Base-by-base conservation (phyloP, 1,140 invertebrate species). In the Papilio glaucus region DNA sequence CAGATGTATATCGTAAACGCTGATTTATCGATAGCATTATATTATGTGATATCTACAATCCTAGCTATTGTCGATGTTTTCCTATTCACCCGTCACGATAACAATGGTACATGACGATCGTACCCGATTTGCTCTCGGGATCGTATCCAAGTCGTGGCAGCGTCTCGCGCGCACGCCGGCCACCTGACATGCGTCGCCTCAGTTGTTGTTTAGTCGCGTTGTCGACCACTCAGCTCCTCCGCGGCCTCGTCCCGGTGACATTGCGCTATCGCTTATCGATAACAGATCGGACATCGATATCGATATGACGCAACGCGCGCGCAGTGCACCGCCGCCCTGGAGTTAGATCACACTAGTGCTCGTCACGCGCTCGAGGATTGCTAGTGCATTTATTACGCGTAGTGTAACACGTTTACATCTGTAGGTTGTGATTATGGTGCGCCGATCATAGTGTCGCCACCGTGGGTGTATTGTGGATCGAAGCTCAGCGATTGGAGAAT, bases 401-500 rank as follows among this genome's bases (percentile, higher is more conserved):
- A 79, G 81, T 72, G 77, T 29, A 61, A 76, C 80, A 60, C 49
- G 49, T 57, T 57, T 57, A 57, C 49, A 49, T 49, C 83, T 83
- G 89, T 92, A 83, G 89, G 88, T 76, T 85, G 89, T 87, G 87
- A 88, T 89, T 91, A 91, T 91, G 88, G 89, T 84, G 82, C 81
- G 85, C 69, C 81, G 77, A 85, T 73, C 78, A 80, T 83, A 83
- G 82, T 88, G 83, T 86, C 72, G 85, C 76, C 78, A 70, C 72
- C 72, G 90, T 91, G 87, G 89, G 91, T 91, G 88, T 85, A 86
- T 87, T 85, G 79, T 78, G 83, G 81, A 84, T 87, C 84, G 74
- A 81, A 79, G 77, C 74, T 77, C 71, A 77, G 73, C 75, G 81
- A 89, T 89, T 91, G 84, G 88, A 77, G 87, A 72, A 97, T 97